Evolutionary conservation across 2,888 invertebrate genomes (phyloP), one percentile per base, ranked within the genome.

Genomic region (Epicampocera succincta): DNA sequence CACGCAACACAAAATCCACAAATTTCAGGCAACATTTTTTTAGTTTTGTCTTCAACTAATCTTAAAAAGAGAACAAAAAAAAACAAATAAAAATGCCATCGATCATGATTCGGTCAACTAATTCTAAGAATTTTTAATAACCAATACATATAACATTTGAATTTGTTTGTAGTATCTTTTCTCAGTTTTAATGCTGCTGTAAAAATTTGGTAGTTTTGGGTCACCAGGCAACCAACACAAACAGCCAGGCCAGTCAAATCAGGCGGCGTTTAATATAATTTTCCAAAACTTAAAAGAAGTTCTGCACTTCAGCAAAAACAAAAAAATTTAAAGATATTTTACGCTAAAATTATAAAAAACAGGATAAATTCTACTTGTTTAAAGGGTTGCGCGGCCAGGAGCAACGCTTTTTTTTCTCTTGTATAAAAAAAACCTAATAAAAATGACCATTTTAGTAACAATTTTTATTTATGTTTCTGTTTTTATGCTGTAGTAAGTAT

Each of bases 41-140:
- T 38, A 5, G n/a, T 29, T 42, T 66, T 42, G 25, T 56, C 29
- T 29, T 68, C 21, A 11, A 33, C 40, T 19, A 17, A 46, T 46
- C 8, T 33, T 46, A 25, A 38, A 15, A n/a, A 42, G 52, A 68
- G 44, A 48, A 8, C 11, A 56, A 63, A n/a, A 52, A 68, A 44
- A 4, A n/a, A 29, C n/a, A 8, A 25, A 19, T 84, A 86, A 87
- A 87, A 87, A 87, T 87, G 87, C 85, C 86, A 87, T 87, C 87
- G 85, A 85, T 87, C 79, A 85, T 85, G 84, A 85, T 85, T 85
- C 86, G 86, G 68, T 85, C 83, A 81, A 83, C 66, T 73, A 71
- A 84, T 82, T 82, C 84, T 84, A 80, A 85, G 86, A 86, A 85
- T 84, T 84, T 83, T 76, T 58, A 73, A 68, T 77, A 77, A 79